Conservation (phyloP, 2,888 invertebrate species). For the Chouioia cunea region DNA sequence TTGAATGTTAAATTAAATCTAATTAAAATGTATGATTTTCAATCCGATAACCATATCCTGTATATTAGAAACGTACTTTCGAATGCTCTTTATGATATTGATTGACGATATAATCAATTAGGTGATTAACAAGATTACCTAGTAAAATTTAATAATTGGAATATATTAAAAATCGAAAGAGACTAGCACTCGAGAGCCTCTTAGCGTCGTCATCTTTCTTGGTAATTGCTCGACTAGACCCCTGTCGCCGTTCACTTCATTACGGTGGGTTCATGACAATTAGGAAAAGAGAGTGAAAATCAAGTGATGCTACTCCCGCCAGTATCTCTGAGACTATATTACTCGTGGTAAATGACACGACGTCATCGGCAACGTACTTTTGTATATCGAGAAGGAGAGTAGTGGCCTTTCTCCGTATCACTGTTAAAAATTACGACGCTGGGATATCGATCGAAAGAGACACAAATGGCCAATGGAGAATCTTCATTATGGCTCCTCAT, state of each 20-base stretch:
- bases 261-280: constrained; percentile 51
- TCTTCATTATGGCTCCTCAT: constrained; percentile 41
- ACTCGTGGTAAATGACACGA: constrained; percentile 19
- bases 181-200: constrained; percentile 26
- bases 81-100: neutral
- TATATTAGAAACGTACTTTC: neutral
- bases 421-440: no score
- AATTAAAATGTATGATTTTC: no score
- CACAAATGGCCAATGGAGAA: constrained; percentile 28
- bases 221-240: constrained; percentile 39
- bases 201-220: constrained; percentile 15
- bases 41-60: no score
- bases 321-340: constrained; percentile 15
- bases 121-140: constrained; percentile 6
- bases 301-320: constrained; percentile 3
- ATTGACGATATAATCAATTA: constrained; percentile 30
- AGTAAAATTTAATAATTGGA: constrained; percentile 36
- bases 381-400: constrained; percentile 4
- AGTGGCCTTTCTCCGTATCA: no score
- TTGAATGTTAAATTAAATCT: no score
- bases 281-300: constrained; percentile 48
- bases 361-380: neutral
- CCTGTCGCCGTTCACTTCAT: constrained; percentile 48
- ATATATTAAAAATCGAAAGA: constrained; percentile 39
- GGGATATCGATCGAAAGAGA: neutral